Conservation (phyloP, 2,888 invertebrate genomes). For the Lithophane socia region DNA sequence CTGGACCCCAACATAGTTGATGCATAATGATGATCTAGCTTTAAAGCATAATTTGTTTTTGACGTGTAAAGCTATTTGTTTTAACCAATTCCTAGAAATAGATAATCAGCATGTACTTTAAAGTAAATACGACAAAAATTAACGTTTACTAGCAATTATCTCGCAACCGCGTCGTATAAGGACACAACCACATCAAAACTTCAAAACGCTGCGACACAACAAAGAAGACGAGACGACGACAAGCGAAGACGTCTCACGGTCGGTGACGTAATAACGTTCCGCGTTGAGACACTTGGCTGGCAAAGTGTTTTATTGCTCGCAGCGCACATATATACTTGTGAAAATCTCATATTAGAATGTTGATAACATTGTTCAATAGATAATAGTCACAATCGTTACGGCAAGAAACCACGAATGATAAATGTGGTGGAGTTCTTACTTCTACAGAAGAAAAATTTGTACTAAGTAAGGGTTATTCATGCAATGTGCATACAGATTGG, state of each 20-base stretch:
- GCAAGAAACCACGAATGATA: too few species aligned
- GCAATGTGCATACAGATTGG: too few species aligned
- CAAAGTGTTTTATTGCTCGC: conserved; percentile 16
- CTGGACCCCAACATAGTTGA: too few species aligned
- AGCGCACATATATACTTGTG: background rate
- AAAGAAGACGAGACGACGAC: too few species aligned
- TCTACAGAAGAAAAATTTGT: background rate
- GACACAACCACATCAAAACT: background rate
- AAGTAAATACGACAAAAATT: background rate
- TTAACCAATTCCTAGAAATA: background rate
- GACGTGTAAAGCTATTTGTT: too few species aligned
- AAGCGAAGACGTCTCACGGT: background rate
- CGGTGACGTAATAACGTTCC: conserved; percentile 7
- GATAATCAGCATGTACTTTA: background rate
- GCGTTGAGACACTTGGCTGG: conserved; percentile 14
- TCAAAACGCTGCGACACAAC: background rate
- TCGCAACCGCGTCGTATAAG: background rate
- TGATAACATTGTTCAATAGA: background rate
- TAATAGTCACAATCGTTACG: too few species aligned
- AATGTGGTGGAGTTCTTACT: background rate
- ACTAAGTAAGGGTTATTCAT: too few species aligned
- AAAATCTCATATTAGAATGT: conserved; percentile 2
- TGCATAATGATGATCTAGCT: too few species aligned
- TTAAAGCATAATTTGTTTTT: too few species aligned
- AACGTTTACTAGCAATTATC: background rate